Conservation (phyloP, 2,113 vertebrate genomes). For the Leucoraja erinaceus region DNA sequence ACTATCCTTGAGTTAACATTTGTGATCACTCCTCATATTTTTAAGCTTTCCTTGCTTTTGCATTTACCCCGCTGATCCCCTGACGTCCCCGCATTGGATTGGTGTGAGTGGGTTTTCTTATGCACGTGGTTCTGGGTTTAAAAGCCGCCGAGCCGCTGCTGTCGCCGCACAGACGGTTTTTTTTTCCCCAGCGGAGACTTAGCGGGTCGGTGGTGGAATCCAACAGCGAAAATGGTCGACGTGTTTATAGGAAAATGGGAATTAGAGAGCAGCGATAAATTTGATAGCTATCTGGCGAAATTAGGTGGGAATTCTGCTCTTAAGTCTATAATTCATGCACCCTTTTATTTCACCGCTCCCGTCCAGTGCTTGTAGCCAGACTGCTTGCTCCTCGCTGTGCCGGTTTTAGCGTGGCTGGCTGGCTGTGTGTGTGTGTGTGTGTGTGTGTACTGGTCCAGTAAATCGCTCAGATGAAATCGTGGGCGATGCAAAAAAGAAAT, state of each 20-base stretch:
- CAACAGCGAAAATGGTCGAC: not conserved
- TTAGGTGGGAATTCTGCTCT: not conserved
- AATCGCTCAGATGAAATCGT: no score
- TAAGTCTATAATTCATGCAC: not conserved
- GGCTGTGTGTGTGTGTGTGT: no score
- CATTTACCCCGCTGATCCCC: not conserved
- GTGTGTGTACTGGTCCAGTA: no score
- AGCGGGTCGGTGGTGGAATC: not conserved
- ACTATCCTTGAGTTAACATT: no score
- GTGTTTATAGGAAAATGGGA: not conserved
- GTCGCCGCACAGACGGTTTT: not conserved
- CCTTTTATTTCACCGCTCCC: not conserved
- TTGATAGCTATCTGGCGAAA: not conserved
- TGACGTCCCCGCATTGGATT: not conserved
- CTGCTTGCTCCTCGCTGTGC: not conserved
- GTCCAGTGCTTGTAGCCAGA: not conserved
- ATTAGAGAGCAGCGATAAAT: not conserved
- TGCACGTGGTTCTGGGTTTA: slow-evolving; percentile 11
- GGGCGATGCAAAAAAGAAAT: no score
- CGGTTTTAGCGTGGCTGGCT: no score
- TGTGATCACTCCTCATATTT: no score
- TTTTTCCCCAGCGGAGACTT: not conserved
- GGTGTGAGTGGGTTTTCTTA: not conserved
- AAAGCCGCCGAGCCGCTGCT: not conserved
- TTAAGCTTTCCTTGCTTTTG: no score